Evolutionary conservation across 64 coral and sea anemone species (phyloP).

Genomic region (Actinia tenebrosa): DNA sequence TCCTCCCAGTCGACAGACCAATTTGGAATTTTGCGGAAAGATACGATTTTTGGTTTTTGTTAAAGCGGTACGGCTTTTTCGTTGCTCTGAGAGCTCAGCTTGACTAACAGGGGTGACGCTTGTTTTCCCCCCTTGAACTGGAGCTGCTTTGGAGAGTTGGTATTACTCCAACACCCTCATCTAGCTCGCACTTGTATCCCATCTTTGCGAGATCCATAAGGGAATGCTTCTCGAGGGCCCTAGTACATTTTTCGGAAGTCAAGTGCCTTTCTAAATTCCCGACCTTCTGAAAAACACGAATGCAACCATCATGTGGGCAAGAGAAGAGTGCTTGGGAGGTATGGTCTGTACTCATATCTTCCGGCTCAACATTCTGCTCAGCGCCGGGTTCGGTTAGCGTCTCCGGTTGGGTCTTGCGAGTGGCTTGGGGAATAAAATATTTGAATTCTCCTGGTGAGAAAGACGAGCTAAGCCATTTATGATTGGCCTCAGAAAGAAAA

Average conservation of each 20-base stretch:
- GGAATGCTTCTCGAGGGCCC: slow-evolving; percentile 36
- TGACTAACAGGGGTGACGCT: background rate
- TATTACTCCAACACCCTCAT: slow-evolving; percentile 23
- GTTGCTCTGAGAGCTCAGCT: slow-evolving; percentile 41
- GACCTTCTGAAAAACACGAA: slow-evolving; percentile 17
- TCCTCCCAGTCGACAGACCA: slow-evolving; percentile 40
- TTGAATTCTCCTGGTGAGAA: slow-evolving; percentile 30
- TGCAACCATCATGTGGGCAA: slow-evolving; percentile 33
- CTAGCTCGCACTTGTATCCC: background rate
- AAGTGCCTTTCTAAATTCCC: slow-evolving; percentile 38
- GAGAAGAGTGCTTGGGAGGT: background rate
- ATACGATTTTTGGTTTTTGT: slow-evolving; percentile 45
- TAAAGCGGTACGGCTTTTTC: slow-evolving; percentile 38
- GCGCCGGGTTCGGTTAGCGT: background rate
- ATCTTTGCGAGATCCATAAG: slow-evolving; percentile 42
- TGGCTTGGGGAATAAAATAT: background rate
- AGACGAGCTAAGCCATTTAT: background rate
- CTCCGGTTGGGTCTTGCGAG: background rate
- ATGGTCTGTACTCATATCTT: background rate
- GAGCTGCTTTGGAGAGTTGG: slow-evolving; percentile 22
- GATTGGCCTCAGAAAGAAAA: background rate
- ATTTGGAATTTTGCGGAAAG: slow-evolving; percentile 33
- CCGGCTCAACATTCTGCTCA: background rate
- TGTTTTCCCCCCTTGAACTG: background rate
- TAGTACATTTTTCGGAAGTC: slow-evolving; percentile 26